Evolutionary conservation across 2,113 vertebrate genomes (phyloP), one percentile per base, ranked within the genome.

Genomic region (Salvator merianae): DNA sequence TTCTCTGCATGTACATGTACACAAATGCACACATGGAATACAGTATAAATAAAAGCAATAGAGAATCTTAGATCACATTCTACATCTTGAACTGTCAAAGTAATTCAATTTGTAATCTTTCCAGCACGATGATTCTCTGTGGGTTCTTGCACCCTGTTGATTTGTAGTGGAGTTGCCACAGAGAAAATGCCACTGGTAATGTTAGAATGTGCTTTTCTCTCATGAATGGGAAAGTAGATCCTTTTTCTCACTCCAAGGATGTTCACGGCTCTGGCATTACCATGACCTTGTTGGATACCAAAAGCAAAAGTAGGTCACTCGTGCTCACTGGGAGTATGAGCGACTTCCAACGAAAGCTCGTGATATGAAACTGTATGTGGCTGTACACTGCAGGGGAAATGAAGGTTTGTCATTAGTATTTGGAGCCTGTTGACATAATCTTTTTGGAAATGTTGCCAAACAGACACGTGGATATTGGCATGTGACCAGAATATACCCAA

Each of bases 241-340:
- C 68, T 82, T 16, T 62, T 26, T 62, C 53, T 43, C 68, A 32
- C 40, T 28, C 30, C 72, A 55, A 71, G 20, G 30, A 26, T 74
- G 26, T 65, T 32, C 75, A 26, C 69, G 1, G 0, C 0, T 0
- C 18, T 81, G 34, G 2, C 0, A 0, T 30, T 28, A 26, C 16
- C 63, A 72, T 50, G 80, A 34, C 70, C 81, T n/a, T 69, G 36
- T 73, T 28, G 7, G 71, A 0, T 81, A 62, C 59, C 81, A 32
- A 43, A 34, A 65, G 14, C 1, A 0, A 22, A 77, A 79, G 66
- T 70, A 79, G 69, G 77, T 83, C 79, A 86, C 53, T n/a, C 36
- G 4, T 4, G 16, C 18, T 59, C 18, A 59, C 9, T 53, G 63
- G 69, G 30, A 14, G 2, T n/a, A 28, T 18, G 12, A 16, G 24